Percentiles rank a stretch among this genome's conserved stretches.
These are phyloP conservation scores for Carposina sasakii DNA, from an alignment of 1,140 invertebrate species.

Conservation along the genomic window DNA sequence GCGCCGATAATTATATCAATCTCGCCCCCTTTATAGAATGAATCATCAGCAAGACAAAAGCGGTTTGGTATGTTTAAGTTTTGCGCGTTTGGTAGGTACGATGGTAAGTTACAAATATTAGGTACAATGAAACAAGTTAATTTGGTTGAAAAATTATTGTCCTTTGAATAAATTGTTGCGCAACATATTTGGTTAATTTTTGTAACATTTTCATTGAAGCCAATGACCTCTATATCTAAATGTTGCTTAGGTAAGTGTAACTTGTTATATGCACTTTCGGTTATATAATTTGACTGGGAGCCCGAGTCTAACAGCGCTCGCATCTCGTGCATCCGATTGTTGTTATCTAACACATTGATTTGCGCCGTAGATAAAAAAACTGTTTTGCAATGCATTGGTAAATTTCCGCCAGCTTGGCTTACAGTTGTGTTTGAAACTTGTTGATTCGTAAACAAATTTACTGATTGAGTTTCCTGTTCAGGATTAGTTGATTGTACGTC, in stretches of 20 bases:
- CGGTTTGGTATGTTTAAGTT: constrained; percentile 1
- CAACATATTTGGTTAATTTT: background rate
- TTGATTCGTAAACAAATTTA: background rate
- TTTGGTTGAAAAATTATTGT: background rate
- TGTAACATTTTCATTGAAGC: constrained; percentile 3
- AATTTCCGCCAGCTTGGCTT: background rate
- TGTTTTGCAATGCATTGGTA: background rate
- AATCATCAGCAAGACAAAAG: background rate
- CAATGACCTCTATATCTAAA: background rate
- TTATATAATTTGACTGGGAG: constrained; percentile 3
- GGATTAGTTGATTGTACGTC: background rate
- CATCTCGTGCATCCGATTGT: background rate
- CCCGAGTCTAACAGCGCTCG: constrained; percentile 3
- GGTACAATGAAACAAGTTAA: constrained; percentile 2
- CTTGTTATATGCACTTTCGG: background rate
- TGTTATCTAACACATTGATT: background rate
- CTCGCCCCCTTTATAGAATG: background rate
- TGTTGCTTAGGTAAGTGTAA: background rate
- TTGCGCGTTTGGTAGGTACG: background rate
- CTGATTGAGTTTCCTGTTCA: background rate
- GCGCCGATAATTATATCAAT: constrained; percentile 2
- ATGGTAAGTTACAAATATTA: background rate
- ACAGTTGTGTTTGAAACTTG: background rate
- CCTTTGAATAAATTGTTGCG: background rate
- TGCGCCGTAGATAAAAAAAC: constrained; percentile 3